Evolutionary conservation across 2,888 invertebrate genomes (phyloP).

Genomic region (Limnephilus auricula): DNA sequence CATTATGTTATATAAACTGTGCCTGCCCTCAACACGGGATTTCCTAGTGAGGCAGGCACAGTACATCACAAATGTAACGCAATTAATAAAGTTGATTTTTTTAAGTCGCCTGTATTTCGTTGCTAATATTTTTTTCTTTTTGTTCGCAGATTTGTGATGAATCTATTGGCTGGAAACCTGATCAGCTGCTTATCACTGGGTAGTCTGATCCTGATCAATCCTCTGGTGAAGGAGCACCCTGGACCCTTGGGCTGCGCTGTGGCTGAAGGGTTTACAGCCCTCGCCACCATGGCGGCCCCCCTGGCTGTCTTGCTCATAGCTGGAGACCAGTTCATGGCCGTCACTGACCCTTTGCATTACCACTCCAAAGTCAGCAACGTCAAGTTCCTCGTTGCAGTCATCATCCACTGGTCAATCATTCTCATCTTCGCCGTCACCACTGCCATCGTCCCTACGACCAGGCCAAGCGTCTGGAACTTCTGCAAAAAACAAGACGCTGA

Average conservation of each 20-base stretch:
- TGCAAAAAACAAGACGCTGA: conserved; percentile 26
- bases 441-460: conserved; percentile 75
- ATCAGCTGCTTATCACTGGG: conserved; percentile 74
- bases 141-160: conserved; percentile 75
- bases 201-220: conserved; percentile 75
- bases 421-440: conserved; percentile 75
- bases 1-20: too few relatives aligned
- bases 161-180: conserved; percentile 76
- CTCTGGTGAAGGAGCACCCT: conserved; percentile 76
- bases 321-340: conserved; percentile 73
- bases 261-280: conserved; percentile 80
- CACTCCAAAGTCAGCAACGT: conserved; percentile 57
- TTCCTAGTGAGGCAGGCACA: too few relatives aligned
- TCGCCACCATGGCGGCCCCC: conserved; percentile 72
- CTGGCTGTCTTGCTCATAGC: conserved; percentile 74
- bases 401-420: conserved; percentile 68
- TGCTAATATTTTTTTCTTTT: conserved; percentile 59
- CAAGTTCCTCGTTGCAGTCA: conserved; percentile 55
- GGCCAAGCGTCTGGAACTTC: conserved; percentile 58
- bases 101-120: background rate
- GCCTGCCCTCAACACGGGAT: too few relatives aligned
- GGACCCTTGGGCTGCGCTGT: conserved; percentile 75
- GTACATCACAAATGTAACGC: too few relatives aligned
- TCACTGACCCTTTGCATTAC: conserved; percentile 75
- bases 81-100: too few relatives aligned